These are phyloP conservation scores for Dreissena rostriformis DNA, from an alignment of 1,140 invertebrate species.

Conservation along the genomic window DNA sequence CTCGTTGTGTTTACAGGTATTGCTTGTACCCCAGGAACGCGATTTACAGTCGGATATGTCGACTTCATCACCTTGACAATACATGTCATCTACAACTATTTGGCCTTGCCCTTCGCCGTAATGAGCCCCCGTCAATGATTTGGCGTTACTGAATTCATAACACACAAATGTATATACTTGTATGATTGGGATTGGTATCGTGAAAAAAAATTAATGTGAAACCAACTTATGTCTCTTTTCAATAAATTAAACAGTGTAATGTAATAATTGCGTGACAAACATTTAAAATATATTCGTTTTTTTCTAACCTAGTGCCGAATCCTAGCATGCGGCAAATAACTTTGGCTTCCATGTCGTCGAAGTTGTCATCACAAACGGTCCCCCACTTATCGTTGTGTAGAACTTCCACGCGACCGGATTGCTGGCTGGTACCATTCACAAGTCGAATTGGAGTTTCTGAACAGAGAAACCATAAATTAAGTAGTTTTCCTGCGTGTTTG, in stretches of 20 bases:
- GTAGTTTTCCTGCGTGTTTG: background rate
- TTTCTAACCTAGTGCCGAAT: slow-evolving; percentile 2
- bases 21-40: background rate
- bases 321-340: slow-evolving; percentile 4
- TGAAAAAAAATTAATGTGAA: too few species aligned
- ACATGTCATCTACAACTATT: background rate
- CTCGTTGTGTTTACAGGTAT: background rate
- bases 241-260: background rate
- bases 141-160: background rate
- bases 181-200: too few species aligned
- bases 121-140: background rate
- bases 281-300: background rate
- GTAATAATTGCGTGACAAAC: background rate
- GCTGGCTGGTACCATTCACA: slow-evolving; percentile 3
- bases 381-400: background rate
- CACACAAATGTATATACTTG: too few species aligned
- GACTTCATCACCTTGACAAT: background rate
- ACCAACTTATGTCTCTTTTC: too few species aligned
- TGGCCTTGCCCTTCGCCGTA: background rate
- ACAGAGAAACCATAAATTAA: background rate
- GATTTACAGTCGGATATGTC: slow-evolving; percentile 14
- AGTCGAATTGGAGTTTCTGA: background rate
- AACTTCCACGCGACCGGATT: slow-evolving; percentile 24
- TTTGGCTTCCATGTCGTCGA: background rate
- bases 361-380: slow-evolving; percentile 11